A percentile compares a stretch with the other conserved stretches of the same genome.
Evolutionary conservation across 2,797 vertebrate species (phyloP).

Genomic region (Sebastes iracundus): DNA sequence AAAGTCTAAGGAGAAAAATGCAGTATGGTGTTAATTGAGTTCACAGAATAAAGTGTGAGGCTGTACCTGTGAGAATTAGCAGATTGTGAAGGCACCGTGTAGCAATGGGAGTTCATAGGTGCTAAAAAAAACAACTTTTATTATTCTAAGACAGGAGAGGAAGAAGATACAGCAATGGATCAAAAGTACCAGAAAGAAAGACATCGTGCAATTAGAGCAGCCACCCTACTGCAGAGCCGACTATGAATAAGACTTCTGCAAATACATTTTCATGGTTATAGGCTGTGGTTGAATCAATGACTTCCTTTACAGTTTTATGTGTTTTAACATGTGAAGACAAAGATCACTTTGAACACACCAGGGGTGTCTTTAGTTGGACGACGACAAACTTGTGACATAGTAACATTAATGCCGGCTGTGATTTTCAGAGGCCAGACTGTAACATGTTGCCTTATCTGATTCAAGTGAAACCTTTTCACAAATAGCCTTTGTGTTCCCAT

Average conservation of each 20-base stretch:
- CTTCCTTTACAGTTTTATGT: not conserved
- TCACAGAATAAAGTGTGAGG: conserved; percentile 81
- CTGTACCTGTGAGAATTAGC: conserved; percentile 83
- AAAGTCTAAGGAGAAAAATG: conserved; percentile 69
- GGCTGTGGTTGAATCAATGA: not conserved
- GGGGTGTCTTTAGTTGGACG: not conserved
- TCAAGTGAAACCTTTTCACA: conserved; percentile 19
- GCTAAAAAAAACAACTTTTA: conserved; percentile 46
- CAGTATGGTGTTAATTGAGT: conserved; percentile 86
- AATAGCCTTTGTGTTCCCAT: conserved; percentile 37
- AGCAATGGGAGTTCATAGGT: conserved; percentile 69
- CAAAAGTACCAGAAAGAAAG: not conserved
- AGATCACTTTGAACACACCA: not conserved
- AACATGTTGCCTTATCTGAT: conserved; percentile 37
- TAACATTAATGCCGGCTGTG: not conserved
- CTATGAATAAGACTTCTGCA: not conserved
- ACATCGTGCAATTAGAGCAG: conserved; percentile 13
- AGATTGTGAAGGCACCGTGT: conserved; percentile 61
- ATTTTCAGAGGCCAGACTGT: not conserved
- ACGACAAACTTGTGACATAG: conserved; percentile 26
- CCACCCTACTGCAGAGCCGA: not conserved
- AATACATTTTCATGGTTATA: not conserved
- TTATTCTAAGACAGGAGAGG: conserved; percentile 27
- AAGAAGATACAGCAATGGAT: conserved; percentile 15
- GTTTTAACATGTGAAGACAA: not conserved